Evolutionary conservation across 2,888 invertebrate species (phyloP).

Genomic region (Clistopyga incitator): DNA sequence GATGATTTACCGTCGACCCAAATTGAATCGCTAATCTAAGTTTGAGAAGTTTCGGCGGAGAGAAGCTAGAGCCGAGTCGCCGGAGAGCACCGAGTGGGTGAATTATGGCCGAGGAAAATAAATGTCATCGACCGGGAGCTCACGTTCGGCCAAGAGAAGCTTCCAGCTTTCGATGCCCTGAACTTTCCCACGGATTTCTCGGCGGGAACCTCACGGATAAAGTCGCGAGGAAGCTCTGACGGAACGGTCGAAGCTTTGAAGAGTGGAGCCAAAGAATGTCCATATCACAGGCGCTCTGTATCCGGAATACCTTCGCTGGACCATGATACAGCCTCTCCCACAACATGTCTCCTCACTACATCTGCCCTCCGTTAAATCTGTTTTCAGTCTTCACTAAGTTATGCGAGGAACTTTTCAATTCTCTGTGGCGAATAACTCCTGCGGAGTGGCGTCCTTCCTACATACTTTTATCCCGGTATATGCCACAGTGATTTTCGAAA

Average conservation of each 20-base stretch:
- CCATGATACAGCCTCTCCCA: background rate
- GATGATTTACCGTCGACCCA: constrained; percentile 76
- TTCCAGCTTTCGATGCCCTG: constrained; percentile 66
- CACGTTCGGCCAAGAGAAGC: constrained; percentile 46
- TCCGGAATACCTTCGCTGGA: constrained; percentile 1
- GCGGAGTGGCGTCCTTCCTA: background rate
- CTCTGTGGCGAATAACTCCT: background rate
- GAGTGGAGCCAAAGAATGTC: constrained; percentile 21
- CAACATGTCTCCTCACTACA: background rate
- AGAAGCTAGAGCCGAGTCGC: constrained; percentile 37
- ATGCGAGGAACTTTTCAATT: constrained; percentile 11
- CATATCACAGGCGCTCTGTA: background rate
- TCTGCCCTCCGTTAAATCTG: background rate
- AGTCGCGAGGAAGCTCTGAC: constrained; percentile 17
- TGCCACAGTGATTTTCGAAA: background rate
- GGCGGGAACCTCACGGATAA: constrained; percentile 6
- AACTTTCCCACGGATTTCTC: constrained; percentile 69
- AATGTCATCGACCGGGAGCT: constrained; percentile 73
- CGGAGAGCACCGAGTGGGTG: constrained; percentile 62
- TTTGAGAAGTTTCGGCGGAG: constrained; percentile 76
- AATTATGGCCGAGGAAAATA: constrained; percentile 76
- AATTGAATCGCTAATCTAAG: constrained; percentile 81
- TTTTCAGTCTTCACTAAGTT: background rate
- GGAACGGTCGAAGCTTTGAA: constrained; percentile 3
- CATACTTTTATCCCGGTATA: background rate